Evolutionary conservation across 2,797 vertebrate genomes (phyloP), one percentile per base, ranked within the genome.

Genomic region (Lycodopsis pacificus): DNA sequence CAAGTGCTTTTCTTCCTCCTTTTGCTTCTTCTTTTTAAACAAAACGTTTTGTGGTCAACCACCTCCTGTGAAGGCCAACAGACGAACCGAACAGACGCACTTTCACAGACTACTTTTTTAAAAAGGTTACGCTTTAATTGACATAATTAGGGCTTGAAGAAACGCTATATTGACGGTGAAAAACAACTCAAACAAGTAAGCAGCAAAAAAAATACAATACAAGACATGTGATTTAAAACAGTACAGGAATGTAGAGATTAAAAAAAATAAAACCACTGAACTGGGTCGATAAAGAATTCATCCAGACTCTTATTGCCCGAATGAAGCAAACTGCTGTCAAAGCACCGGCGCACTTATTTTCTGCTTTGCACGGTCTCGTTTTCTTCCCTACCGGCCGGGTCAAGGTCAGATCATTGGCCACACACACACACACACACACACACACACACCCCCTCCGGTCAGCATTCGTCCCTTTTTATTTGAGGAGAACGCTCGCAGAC

Each of bases 331-430:
- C 36, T 40, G 30, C 59, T 66, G 22, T 54, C 42, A 77, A 46
- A 80, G 25, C 76, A 51, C 5, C 49, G 0, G 2, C 40, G 19
- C 48, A n/a, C 36, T 64, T 36, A 9, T 5, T 54, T 62, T 25
- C 64, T 32, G 25, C 54, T 58, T 65, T 65, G 49, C 30, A 40
- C 27, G 1, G 27, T 38, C 44, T 70, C 48, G 11, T 48, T 2
- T 8, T 65, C 53, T 59, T 69, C 36, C 76, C 51, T 2, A 49
- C 56, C 61, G 57, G 58, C 48, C 22, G 49, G 80, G 81, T 90
- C 84, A 86, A 90, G 89, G 86, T 83, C 87, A 40, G 81, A 86
- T 73, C 76, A 67, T 76, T 46, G 63, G 46, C 27, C 12, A 48
- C 73, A n/a, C 40, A 38, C 30, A 30, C 30, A 30, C 30, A 30